Conservation (phyloP, 2,797 vertebrate genomes). For the Lepus townsendii region DNA sequence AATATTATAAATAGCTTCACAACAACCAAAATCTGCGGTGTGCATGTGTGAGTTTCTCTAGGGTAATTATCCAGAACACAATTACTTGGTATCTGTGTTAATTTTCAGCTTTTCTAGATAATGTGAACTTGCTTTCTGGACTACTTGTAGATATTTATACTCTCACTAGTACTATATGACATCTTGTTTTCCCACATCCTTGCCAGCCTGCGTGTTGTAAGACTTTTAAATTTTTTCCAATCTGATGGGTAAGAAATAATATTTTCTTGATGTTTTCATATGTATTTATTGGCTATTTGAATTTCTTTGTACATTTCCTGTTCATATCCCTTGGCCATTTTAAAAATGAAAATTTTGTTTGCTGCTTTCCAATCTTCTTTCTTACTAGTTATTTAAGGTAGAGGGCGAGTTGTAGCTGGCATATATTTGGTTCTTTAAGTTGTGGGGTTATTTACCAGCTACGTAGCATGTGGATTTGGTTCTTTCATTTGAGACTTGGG, state of each 20-base stretch:
- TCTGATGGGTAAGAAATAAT: slow-evolving; percentile 45
- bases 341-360: background rate
- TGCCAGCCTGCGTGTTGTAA: slow-evolving; percentile 49
- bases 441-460: background rate
- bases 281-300: background rate
- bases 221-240: slow-evolving; percentile 52
- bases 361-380: slow-evolving; percentile 17
- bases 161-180: background rate
- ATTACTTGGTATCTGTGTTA: slow-evolving; percentile 11
- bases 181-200: background rate
- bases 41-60: background rate
- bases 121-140: slow-evolving; percentile 13
- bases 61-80: slow-evolving; percentile 6
- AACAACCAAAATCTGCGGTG: background rate
- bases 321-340: background rate
- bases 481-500: slow-evolving; percentile 15
- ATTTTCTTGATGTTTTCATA: slow-evolving; percentile 62
- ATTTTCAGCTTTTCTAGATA: slow-evolving; percentile 46
- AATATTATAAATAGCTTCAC: background rate
- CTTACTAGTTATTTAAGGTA: background rate
- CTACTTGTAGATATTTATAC: background rate
- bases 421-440: background rate
- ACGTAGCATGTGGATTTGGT: background rate
- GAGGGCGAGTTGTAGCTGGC: background rate
- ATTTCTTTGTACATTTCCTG: slow-evolving; percentile 32